These are phyloP conservation scores for Falco punctatus DNA, from an alignment of 2,113 vertebrate species.

Conservation along the genomic window DNA sequence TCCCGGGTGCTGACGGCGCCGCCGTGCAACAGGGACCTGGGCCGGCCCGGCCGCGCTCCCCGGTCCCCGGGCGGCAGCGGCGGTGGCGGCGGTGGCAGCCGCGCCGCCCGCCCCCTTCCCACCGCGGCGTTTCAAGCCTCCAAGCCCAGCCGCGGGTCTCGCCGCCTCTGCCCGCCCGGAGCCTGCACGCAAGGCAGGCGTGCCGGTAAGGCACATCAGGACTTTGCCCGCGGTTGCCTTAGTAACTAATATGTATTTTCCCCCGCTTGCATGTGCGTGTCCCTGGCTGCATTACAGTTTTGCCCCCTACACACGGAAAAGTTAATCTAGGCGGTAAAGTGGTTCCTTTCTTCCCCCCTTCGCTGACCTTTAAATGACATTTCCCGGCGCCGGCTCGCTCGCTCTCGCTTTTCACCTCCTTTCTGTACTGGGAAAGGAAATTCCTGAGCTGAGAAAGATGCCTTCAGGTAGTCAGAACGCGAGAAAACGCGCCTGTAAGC, in stretches of 20 bases:
- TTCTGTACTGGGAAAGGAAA: neutral
- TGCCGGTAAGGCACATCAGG: conserved; percentile 43
- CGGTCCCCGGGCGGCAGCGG: neutral
- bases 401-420: neutral
- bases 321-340: conserved; percentile 26
- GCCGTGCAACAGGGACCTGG: no score
- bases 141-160: neutral
- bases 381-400: neutral
- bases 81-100: neutral
- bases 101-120: neutral
- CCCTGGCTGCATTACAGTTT: conserved; percentile 26
- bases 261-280: conserved; percentile 25
- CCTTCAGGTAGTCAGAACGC: neutral
- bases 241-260: conserved; percentile 75
- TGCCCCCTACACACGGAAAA: neutral
- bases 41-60: no score
- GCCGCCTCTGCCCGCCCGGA: conserved; percentile 4
- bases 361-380: conserved; percentile 68
- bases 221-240: conserved; percentile 75
- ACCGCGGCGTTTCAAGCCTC: fast-evolving
- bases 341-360: neutral
- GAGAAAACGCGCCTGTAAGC: neutral
- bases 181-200: conserved; percentile 28
- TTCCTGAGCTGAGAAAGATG: neutral
- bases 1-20: no score